These are phyloP conservation scores for Podarcis muralis DNA, from an alignment of 2,113 vertebrate species.

Conservation along the genomic window DNA sequence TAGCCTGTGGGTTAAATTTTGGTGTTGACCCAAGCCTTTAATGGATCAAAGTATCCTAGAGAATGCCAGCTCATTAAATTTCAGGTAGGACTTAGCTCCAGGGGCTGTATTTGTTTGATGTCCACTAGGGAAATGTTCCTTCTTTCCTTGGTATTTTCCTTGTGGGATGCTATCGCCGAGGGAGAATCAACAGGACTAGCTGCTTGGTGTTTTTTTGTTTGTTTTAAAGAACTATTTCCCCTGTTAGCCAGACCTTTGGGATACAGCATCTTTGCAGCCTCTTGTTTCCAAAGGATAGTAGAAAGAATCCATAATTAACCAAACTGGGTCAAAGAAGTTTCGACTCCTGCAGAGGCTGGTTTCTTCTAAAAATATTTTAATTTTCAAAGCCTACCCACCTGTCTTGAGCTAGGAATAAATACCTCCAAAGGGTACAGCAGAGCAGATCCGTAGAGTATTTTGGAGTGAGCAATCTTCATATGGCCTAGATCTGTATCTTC, in stretches of 20 bases:
- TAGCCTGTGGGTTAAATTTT: no score
- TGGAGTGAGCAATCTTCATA: conserved; percentile 72
- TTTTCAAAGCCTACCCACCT: conserved; percentile 29
- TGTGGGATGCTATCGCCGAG: no score
- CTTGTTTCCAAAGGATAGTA: not conserved
- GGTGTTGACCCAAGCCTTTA: no score
- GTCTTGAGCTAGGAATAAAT: conserved; percentile 59
- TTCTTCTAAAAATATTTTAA: not conserved
- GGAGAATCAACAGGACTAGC: not conserved
- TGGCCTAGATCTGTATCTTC: conserved; percentile 81
- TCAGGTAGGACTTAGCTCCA: no score
- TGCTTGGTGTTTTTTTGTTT: not conserved
- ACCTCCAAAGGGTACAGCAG: conserved; percentile 65
- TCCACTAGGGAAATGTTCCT: no score
- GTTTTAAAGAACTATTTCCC: not conserved
- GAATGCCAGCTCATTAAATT: no score
- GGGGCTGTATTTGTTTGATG: no score
- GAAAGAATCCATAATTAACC: not conserved
- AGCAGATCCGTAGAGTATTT: conserved; percentile 69
- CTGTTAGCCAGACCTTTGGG: no score
- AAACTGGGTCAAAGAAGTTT: conserved; percentile 26
- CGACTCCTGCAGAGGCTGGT: not conserved
- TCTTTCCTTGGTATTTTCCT: no score
- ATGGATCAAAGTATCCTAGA: no score
- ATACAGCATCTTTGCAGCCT: no score